phyloP scores from a whole-genome alignment of 1,140 invertebrate species.

The Pararge aegeria region DNA sequence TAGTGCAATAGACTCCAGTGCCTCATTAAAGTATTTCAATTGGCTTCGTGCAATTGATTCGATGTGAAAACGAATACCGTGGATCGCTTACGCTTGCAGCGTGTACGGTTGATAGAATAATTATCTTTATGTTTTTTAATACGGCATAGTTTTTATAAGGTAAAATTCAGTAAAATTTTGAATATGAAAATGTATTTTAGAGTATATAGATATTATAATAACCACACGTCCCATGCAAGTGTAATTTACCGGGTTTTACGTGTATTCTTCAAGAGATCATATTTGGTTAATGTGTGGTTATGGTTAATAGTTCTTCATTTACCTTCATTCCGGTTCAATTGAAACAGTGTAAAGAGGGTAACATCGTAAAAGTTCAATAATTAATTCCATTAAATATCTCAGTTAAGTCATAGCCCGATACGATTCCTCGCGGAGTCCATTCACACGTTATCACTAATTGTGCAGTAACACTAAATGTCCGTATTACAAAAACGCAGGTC shows the following conservation, averaged over 20 bases:
- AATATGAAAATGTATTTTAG: too few species aligned
- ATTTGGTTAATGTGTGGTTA: too few species aligned
- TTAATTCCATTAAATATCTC: slow-evolving; percentile 53
- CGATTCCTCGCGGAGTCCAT: slow-evolving; percentile 22
- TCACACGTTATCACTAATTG: slow-evolving; percentile 35
- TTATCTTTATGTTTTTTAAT: too few species aligned
- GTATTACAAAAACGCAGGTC: neutral
- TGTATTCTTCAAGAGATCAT: too few species aligned
- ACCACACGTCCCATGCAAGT: too few species aligned
- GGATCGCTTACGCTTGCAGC: neutral
- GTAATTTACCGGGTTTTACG: too few species aligned
- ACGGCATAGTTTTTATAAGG: too few species aligned
- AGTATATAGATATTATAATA: too few species aligned
- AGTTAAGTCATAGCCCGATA: slow-evolving; percentile 48
- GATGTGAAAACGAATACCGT: neutral
- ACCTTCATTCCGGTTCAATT: neutral
- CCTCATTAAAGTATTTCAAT: neutral
- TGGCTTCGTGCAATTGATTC: neutral
- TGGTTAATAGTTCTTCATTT: neutral
- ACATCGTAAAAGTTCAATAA: slow-evolving; percentile 23
- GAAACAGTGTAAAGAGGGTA: slow-evolving; percentile 10
- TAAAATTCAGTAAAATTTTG: neutral
- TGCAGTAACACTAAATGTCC: slow-evolving; percentile 12
- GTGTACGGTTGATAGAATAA: too few species aligned
- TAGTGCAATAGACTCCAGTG: neutral